A percentile compares a stretch with the other conserved stretches of the same genome.
Conservation (phyloP, 2,888 invertebrate species). For the Imbricaverruca yamaguchii region DNA sequence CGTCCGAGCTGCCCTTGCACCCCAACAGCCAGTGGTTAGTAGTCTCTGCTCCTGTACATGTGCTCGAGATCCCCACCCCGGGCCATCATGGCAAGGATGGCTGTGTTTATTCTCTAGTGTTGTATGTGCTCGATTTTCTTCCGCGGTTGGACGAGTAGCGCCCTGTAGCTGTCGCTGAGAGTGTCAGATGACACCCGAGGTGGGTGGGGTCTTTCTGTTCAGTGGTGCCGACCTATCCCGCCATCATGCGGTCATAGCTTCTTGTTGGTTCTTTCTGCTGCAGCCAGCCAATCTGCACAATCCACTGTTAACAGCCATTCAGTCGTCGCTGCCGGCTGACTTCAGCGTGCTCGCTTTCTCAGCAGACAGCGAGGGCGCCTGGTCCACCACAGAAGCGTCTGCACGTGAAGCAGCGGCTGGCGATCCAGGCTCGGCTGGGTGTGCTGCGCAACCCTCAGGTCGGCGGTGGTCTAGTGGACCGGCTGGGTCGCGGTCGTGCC, state of each 20-base stretch:
- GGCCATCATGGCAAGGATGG: too few species aligned
- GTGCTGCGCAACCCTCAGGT: background rate
- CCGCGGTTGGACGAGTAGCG: too few species aligned
- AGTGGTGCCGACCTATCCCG: too few species aligned
- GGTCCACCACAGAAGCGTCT: background rate
- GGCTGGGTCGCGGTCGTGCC: background rate
- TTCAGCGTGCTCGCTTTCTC: background rate
- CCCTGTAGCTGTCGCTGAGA: too few species aligned
- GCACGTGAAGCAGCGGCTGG: constrained; percentile 18
- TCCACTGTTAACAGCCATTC: background rate
- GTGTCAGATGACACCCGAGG: too few species aligned
- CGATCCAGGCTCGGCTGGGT: constrained; percentile 8
- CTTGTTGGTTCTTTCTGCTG: too few species aligned
- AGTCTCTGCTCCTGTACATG: too few species aligned
- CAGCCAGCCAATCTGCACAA: background rate
- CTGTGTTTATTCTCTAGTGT: too few species aligned
- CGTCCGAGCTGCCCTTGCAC: background rate
- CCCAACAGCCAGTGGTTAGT: background rate
- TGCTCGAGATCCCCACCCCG: too few species aligned
- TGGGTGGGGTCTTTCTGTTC: too few species aligned
- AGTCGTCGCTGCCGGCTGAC: background rate
- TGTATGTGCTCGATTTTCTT: too few species aligned
- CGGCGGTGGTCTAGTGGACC: background rate
- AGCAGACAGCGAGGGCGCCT: background rate
- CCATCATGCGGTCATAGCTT: too few species aligned